phyloP scores from a whole-genome alignment of 2,113 vertebrate genomes.

The Oxygymnocypris stewartii region DNA sequence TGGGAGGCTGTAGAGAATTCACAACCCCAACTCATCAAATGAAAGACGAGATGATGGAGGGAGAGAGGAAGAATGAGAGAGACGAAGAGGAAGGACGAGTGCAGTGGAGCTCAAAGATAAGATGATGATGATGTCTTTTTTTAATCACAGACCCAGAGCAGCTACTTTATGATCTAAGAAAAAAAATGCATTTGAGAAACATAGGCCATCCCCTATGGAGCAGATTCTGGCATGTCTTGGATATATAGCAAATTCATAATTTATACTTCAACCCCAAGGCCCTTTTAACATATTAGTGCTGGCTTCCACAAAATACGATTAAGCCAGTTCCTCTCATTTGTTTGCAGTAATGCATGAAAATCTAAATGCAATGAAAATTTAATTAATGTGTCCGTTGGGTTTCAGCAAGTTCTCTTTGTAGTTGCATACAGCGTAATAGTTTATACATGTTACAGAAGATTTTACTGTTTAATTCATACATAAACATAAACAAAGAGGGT shows the following conservation, averaged over 20 bases:
- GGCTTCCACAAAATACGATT: neutral
- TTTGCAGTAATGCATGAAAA: conserved; percentile 9
- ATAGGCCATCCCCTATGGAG: neutral
- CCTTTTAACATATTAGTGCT: conserved; percentile 27
- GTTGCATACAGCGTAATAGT: neutral
- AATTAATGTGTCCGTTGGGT: neutral
- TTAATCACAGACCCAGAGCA: conserved; percentile 27
- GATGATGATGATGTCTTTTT: conserved; percentile 59
- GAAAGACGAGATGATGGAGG: conserved; percentile 42
- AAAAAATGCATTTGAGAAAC: neutral
- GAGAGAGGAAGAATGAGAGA: conserved; percentile 45
- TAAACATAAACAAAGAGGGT: neutral
- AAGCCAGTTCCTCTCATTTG: conserved; percentile 11
- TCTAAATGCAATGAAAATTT: conserved; percentile 9
- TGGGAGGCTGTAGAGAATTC: conserved; percentile 75
- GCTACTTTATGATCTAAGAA: neutral
- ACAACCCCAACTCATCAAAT: conserved; percentile 77
- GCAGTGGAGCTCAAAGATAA: conserved; percentile 69
- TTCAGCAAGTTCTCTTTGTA: neutral
- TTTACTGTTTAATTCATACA: neutral
- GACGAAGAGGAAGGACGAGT: conserved; percentile 57
- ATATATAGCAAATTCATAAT: conserved; percentile 10
- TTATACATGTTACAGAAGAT: neutral
- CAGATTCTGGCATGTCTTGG: conserved; percentile 9
- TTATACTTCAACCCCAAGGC: neutral